phyloP scores from a whole-genome alignment of 2,888 invertebrate species.

The Cancer borealis region DNA sequence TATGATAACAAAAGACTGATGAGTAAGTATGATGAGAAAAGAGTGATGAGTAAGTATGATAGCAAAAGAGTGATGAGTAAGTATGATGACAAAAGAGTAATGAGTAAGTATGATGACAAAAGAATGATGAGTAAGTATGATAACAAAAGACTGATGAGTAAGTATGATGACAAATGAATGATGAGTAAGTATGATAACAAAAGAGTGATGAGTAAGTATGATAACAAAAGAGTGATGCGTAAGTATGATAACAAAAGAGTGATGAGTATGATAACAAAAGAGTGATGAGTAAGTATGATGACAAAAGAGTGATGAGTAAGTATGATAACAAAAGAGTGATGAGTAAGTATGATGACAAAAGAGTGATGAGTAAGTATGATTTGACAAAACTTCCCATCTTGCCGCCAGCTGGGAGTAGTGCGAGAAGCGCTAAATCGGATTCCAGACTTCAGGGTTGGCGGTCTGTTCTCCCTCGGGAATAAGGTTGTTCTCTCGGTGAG shows the following conservation, averaged over 20 bases:
- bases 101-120: no score
- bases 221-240: not conserved
- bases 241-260: not conserved
- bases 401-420: slow-evolving; percentile 34
- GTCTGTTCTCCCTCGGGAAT: slow-evolving; percentile 50
- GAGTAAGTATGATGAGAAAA: not conserved
- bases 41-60: not conserved
- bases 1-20: no score
- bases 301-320: not conserved
- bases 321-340: not conserved
- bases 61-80: not conserved
- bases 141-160: not conserved
- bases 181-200: no score
- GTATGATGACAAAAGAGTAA: not conserved
- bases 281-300: not conserved
- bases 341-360: not conserved
- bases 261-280: not conserved
- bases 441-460: slow-evolving; percentile 34
- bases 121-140: not conserved
- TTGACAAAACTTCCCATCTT: not conserved
- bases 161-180: not conserved
- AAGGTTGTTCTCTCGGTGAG: slow-evolving; percentile 49
- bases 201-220: not conserved
- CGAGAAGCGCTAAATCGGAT: slow-evolving; percentile 22
- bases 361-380: not conserved